These are phyloP conservation scores for Apus apus DNA, from an alignment of 2,113 vertebrate species.

Conservation along the genomic window DNA sequence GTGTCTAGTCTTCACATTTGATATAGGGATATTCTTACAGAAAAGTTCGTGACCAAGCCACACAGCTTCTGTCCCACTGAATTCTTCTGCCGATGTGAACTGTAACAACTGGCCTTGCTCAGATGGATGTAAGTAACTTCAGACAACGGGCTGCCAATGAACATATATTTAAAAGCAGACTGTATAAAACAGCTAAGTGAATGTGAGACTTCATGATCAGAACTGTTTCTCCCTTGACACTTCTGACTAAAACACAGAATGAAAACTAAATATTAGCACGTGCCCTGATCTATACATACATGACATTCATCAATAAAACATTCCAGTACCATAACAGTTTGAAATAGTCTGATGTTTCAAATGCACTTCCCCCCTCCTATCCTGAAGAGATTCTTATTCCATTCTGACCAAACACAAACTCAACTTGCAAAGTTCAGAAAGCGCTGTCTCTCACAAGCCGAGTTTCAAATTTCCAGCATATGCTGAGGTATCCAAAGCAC, in stretches of 20 bases:
- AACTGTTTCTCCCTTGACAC: neutral
- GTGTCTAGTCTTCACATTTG: neutral
- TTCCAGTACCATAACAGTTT: neutral
- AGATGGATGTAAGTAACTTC: neutral
- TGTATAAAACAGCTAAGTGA: neutral
- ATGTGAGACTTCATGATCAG: neutral
- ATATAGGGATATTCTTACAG: neutral
- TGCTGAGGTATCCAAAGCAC: neutral
- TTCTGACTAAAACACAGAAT: neutral
- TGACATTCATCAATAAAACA: neutral
- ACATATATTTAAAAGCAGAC: neutral
- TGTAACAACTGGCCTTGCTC: accelerated
- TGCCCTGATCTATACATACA: neutral
- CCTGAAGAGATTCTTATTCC: neutral
- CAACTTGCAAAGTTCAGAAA: neutral
- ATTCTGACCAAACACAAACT: neutral
- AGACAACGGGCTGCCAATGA: neutral
- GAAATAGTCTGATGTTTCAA: neutral
- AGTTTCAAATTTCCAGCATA: neutral
- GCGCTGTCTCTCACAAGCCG: neutral
- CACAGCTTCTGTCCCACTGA: neutral
- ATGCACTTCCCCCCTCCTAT: neutral
- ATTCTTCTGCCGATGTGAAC: neutral
- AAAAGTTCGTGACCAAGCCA: neutral
- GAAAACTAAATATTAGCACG: neutral